Evolutionary conservation across 1,140 invertebrate species (phyloP).

Genomic region (Linepithema humile): DNA sequence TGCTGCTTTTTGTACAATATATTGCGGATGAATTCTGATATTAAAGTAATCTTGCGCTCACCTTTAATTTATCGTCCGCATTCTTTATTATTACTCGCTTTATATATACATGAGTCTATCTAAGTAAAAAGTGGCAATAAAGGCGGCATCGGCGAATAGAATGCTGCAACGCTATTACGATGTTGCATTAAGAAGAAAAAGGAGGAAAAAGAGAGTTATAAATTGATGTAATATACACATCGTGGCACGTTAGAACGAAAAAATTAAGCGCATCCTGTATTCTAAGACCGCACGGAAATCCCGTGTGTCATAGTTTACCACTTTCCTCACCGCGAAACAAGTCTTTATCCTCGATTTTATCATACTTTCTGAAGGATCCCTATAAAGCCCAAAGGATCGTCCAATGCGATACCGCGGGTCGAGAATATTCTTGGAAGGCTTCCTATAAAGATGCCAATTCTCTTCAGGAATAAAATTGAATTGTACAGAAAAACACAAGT

Average conservation of each 20-base stretch:
- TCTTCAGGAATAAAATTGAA: neutral
- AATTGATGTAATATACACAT: neutral
- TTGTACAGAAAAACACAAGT: neutral
- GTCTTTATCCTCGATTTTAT: slow-evolving; percentile 33
- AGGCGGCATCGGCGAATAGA: neutral
- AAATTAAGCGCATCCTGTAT: slow-evolving; percentile 27
- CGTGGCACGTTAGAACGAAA: slow-evolving; percentile 19
- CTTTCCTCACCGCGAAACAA: slow-evolving; percentile 36
- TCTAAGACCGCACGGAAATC: slow-evolving; percentile 49
- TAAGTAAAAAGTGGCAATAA: slow-evolving; percentile 16
- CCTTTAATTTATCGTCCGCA: slow-evolving; percentile 15
- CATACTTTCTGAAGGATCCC: neutral
- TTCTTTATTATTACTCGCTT: slow-evolving; percentile 1
- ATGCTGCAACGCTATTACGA: neutral
- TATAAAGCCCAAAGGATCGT: neutral
- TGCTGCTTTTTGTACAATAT: slow-evolving; percentile 5
- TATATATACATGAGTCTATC: neutral
- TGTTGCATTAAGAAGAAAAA: neutral
- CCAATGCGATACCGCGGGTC: neutral
- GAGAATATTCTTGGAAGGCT: slow-evolving; percentile 2
- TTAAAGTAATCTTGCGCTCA: slow-evolving; percentile 9
- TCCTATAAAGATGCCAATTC: neutral
- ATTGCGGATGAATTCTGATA: slow-evolving; percentile 14
- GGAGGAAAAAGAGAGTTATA: neutral
- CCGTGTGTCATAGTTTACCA: slow-evolving; percentile 29